Evolutionary conservation across 2,113 vertebrate species (phyloP), one percentile per base, ranked within the genome.

Genomic region (Aix galericulata): DNA sequence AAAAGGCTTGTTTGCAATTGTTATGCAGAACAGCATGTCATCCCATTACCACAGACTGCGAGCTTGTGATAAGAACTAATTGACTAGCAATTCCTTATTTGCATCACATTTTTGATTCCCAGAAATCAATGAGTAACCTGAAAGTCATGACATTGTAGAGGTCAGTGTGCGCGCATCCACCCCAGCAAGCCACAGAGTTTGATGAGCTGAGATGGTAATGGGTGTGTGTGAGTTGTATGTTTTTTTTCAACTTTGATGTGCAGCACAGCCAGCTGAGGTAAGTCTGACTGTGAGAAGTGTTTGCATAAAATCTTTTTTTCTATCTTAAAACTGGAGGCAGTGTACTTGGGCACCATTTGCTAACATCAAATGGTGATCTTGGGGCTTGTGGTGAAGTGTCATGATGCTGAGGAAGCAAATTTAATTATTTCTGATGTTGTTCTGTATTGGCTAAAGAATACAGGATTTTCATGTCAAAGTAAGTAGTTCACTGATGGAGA

Each of bases 91-190:
- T 91, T 83, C 72, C 86, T 96, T 90, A 88, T 87, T 97, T 97
- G 90, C 93, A 93, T 95, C 4, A 0, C 62, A 78, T 86, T 96
- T 91, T 95, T 92, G 69, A 76, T 95, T 77, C 73, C 29, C 1
- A 3, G 72, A 86, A 96, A 96, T 96, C 83, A 95, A 79, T 91
- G 82, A 91, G 38, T 64, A 94, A 68, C 82, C 82, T 89, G 89
- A 95, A 97, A 96, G 92, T 87, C 94, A 75, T 64, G 90, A 69
- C 95, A 85, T 80, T 93, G 94, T 40, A 84, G 91, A 96, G 93
- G 94, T 96, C 93, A 87, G 66, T 29, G 32, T 68, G 44, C 27
- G 10, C 34, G 13, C 11, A 34, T 38, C 66, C 48, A 26, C 0
- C 3, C n/a, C 17, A 55, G 50, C 46, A 92, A 86, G 55, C 40